A percentile compares a stretch with the other conserved stretches of the same genome.
phyloP scores from a whole-genome alignment of 2,113 vertebrate genomes.

The Labeo rohita region DNA sequence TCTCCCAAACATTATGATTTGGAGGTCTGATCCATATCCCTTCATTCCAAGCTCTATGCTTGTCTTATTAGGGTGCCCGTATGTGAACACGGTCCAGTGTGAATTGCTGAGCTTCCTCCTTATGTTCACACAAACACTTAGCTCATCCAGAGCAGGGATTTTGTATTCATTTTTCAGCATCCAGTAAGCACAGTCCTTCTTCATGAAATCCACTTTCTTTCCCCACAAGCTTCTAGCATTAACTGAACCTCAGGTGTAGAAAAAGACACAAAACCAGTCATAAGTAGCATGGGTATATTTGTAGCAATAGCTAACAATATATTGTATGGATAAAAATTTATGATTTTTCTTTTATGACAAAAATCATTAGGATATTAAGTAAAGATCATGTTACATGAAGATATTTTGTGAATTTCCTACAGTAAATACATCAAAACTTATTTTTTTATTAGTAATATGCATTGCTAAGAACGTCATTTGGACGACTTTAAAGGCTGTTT shows the following conservation, averaged over 20 bases:
- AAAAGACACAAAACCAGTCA: neutral
- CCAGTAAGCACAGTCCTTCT: conserved; percentile 62
- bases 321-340: too few species aligned
- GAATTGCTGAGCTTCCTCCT: conserved; percentile 55
- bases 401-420: too few species aligned
- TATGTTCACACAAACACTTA: conserved; percentile 81
- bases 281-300: too few species aligned
- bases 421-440: too few species aligned
- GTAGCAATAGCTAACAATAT: too few species aligned
- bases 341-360: too few species aligned
- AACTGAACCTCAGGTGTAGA: conserved; percentile 35
- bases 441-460: too few species aligned
- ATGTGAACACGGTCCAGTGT: conserved; percentile 82
- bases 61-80: conserved; percentile 59
- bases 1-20: conserved; percentile 76
- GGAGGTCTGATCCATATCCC: conserved; percentile 58
- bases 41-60: conserved; percentile 75
- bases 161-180: conserved; percentile 57
- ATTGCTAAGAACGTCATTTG: too few species aligned
- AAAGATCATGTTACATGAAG: too few species aligned
- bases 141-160: conserved; percentile 74
- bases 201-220: conserved; percentile 71
- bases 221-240: conserved; percentile 73
- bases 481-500: too few species aligned
- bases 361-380: too few species aligned